A percentile compares a stretch with the other conserved stretches of the same genome.
phyloP scores from a whole-genome alignment of 1,140 invertebrate species.

The Chrysomallon squamiferum region DNA sequence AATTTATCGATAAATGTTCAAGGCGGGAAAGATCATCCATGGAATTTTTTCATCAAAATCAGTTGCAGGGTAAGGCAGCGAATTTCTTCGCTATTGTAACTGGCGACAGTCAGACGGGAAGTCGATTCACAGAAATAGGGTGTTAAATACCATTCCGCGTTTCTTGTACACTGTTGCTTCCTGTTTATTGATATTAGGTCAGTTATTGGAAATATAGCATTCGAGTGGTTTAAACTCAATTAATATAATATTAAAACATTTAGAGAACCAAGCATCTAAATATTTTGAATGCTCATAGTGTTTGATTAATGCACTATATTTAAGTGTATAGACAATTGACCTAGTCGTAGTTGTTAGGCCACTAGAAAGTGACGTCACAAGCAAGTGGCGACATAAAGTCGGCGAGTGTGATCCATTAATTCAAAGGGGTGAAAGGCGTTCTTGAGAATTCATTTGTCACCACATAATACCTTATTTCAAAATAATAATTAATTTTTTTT shows the following conservation, averaged over 20 bases:
- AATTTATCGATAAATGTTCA: neutral
- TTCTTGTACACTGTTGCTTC: constrained; percentile 11
- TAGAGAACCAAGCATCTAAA: neutral
- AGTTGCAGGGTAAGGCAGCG: constrained; percentile 12
- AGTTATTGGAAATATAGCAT: too few species aligned
- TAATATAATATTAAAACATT: neutral
- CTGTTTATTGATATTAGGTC: constrained; percentile 6
- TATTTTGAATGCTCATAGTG: neutral
- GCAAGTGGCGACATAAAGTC: constrained; percentile 40
- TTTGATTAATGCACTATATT: neutral
- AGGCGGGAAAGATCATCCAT: constrained; percentile 18
- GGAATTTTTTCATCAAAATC: constrained; percentile 21
- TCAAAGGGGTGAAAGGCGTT: constrained; percentile 2
- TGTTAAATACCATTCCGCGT: constrained; percentile 18
- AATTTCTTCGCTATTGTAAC: constrained; percentile 46
- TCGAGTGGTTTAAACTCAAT: too few species aligned
- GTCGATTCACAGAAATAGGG: constrained; percentile 17
- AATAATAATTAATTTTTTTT: too few species aligned
- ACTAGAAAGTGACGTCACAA: constrained; percentile 7
- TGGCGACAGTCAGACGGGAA: constrained; percentile 55
- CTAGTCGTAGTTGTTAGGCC: neutral
- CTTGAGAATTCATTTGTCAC: too few species aligned
- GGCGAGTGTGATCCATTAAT: constrained; percentile 18
- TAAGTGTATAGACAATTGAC: neutral
- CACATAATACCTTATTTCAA: too few species aligned